Evolutionary conservation across 2,113 vertebrate species (phyloP).

Genomic region (Gila orcuttii): DNA sequence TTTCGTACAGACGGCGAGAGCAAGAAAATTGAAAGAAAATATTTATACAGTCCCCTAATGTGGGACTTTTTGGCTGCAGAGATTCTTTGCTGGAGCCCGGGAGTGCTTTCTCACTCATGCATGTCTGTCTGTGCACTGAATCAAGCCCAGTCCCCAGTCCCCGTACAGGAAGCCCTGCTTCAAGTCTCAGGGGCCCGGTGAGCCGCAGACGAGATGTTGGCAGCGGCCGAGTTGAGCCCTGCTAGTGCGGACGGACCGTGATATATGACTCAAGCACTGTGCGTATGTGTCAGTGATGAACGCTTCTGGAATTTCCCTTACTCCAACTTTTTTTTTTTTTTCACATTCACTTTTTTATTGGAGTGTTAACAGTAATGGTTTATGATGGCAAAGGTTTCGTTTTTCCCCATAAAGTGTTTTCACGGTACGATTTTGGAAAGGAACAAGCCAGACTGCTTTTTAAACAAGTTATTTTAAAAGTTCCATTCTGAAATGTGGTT

Average conservation of each 20-base stretch:
- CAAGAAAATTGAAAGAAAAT: slow-evolving; percentile 28
- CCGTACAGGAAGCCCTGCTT: slow-evolving; percentile 47
- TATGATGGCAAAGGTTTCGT: slow-evolving; percentile 21
- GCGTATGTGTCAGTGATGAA: slow-evolving; percentile 33
- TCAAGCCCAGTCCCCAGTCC: slow-evolving; percentile 55
- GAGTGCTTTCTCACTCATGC: slow-evolving; percentile 58
- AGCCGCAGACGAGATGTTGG: slow-evolving; percentile 30
- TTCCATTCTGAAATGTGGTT: not conserved
- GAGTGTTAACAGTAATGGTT: slow-evolving; percentile 43
- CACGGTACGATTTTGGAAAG: slow-evolving; percentile 22
- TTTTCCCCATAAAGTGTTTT: slow-evolving; percentile 1
- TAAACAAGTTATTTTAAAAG: slow-evolving; percentile 12
- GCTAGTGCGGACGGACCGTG: slow-evolving; percentile 24
- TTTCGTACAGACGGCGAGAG: not conserved
- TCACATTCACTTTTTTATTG: slow-evolving; percentile 20
- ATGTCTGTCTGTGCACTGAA: slow-evolving; percentile 63
- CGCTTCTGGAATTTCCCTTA: slow-evolving; percentile 40
- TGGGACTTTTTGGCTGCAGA: slow-evolving; percentile 55
- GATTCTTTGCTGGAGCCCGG: slow-evolving; percentile 56
- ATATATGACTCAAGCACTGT: slow-evolving; percentile 8
- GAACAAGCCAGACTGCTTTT: slow-evolving; percentile 14
- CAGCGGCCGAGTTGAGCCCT: slow-evolving; percentile 26
- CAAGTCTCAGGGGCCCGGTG: slow-evolving; percentile 47
- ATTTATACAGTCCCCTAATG: slow-evolving; percentile 31
- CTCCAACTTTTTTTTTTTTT: slow-evolving; percentile 31